Evolutionary conservation across 2,888 invertebrate genomes (phyloP), one percentile per base, ranked within the genome.

Genomic region (Odontocerum albicorne): DNA sequence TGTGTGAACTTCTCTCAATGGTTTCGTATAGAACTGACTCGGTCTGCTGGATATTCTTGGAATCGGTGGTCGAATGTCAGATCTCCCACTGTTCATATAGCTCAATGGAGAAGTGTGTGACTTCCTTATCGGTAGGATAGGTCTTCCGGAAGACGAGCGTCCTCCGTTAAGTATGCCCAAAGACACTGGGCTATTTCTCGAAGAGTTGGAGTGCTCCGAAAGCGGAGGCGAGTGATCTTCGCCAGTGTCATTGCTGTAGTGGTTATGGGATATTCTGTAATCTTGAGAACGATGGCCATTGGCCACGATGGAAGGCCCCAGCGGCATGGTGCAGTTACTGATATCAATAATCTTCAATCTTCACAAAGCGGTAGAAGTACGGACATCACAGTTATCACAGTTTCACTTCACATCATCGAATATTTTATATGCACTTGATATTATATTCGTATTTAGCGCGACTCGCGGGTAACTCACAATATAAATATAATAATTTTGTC

Each of bases 91-190:
- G 20, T 74, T 75, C 55, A 76, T 75, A 35, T 75, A 74, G 56
- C 75, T 67, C 53, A 77, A 74, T 1, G 77, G 78, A 16, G 77
- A 66, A 6, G 78, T 78, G 65, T 73, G 72, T 2, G 77, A 70
- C 64, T 77, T 77, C 63, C 74, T 77, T 63, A 73, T 68, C 1
- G 78, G 76, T 33, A 78, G 63, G 60, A 76, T 72, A 2, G 72
- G 72, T 62, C 73, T 42, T 4, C 21, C 7, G 2, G 38, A 27
- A 8, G 19, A 12, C 4, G 40, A 16, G n/a, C 31, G 21, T 36
- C 27, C 57, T 33, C 35, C 62, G 55, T 35, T 62, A 44, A n/a
- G 39, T 40, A 21, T 39, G 15, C 32, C 55, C 32, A 35, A 43
- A 4, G 43, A n/a, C 4, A 31, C 3, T 6, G 52, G 39, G 55